A percentile compares a stretch with the other conserved stretches of the same genome.
These are phyloP conservation scores for Linyphia triangularis DNA, from an alignment of 2,888 invertebrate genomes.

Conservation along the genomic window DNA sequence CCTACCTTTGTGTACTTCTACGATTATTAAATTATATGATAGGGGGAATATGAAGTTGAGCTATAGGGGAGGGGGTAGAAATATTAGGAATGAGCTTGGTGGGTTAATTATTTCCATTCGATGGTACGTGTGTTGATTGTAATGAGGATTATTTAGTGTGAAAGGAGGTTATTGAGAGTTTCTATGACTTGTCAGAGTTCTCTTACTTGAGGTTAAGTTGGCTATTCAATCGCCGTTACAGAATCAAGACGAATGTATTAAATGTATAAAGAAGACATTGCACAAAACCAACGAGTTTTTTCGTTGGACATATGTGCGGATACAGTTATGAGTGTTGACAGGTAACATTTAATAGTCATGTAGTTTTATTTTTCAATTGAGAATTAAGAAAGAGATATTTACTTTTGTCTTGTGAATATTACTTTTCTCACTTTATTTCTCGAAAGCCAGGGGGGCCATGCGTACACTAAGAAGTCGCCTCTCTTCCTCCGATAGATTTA, in stretches of 20 bases:
- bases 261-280: neutral
- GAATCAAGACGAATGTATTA: neutral
- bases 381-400: too few species aligned
- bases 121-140: neutral
- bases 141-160: neutral
- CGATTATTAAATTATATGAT: neutral
- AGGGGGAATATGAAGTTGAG: neutral
- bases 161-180: neutral
- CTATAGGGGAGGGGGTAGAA: neutral
- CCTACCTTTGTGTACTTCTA: neutral
- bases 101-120: neutral
- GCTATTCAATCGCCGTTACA: too few species aligned
- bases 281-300: neutral
- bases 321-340: neutral
- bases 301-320: neutral
- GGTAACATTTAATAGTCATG: too few species aligned
- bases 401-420: too few species aligned
- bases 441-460: too few species aligned
- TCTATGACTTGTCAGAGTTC: too few species aligned
- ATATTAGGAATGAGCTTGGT: neutral
- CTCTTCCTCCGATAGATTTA: too few species aligned
- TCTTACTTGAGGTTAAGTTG: too few species aligned
- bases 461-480: too few species aligned
- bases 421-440: too few species aligned
- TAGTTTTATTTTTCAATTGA: too few species aligned